These are phyloP conservation scores for Agrilus cyanescens DNA, from an alignment of 2,888 invertebrate genomes.

Conservation along the genomic window DNA sequence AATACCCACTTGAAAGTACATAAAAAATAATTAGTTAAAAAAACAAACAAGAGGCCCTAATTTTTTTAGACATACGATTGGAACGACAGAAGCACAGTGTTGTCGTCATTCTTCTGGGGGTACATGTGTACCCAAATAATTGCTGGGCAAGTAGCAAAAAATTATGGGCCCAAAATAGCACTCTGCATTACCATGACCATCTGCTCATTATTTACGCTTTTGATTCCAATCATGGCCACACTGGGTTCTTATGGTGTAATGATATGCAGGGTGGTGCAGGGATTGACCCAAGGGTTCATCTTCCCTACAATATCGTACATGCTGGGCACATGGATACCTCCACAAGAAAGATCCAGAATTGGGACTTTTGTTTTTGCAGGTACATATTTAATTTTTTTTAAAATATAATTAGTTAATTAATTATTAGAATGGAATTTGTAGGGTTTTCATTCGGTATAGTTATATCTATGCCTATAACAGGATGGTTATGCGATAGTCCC, in stretches of 20 bases:
- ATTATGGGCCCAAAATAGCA: conserved; percentile 58
- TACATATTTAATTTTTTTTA: conserved; percentile 6
- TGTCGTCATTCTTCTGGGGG: conserved; percentile 71
- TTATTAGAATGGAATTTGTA: too few species aligned
- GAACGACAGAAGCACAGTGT: conserved; percentile 38
- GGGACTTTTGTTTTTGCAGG: conserved; percentile 51
- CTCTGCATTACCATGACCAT: conserved; percentile 42
- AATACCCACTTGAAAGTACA: too few species aligned
- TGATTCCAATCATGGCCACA: conserved; percentile 53
- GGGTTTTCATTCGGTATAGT: conserved; percentile 73
- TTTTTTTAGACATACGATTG: conserved; percentile 40
- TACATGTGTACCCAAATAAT: conserved; percentile 59
- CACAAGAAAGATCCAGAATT: conserved; percentile 54
- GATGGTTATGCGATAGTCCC: conserved; percentile 51
- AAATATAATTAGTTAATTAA: too few species aligned
- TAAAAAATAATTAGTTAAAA: too few species aligned
- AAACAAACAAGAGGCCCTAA: too few species aligned
- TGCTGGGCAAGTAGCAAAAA: conserved; percentile 53
- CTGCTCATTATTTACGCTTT: conserved; percentile 49
- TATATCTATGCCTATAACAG: conserved; percentile 57
- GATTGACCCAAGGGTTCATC: conserved; percentile 58
- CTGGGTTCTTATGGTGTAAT: conserved; percentile 51
- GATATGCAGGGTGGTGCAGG: conserved; percentile 53
- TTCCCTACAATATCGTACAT: conserved; percentile 59
- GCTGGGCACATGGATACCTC: conserved; percentile 65